Evolutionary conservation across 2,888 invertebrate species (phyloP).

Genomic region (Chrysina gloriosa): DNA sequence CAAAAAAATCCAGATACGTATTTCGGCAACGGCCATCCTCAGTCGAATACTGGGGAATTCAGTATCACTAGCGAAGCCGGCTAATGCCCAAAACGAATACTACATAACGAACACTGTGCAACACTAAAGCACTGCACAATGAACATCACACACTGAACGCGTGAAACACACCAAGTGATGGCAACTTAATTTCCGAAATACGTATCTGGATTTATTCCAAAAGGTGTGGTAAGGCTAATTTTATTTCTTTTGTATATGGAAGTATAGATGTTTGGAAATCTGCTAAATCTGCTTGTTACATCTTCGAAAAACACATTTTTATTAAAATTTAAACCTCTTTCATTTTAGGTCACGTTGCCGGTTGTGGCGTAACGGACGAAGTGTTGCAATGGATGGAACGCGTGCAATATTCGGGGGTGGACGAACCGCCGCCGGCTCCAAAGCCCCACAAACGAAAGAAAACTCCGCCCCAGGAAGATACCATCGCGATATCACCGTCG

Average conservation of each 20-base stretch:
- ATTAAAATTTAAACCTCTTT: neutral
- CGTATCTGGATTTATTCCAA: too few species aligned
- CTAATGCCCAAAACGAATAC: too few species aligned
- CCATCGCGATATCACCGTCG: conserved; percentile 19
- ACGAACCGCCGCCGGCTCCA: conserved; percentile 59
- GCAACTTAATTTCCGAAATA: too few species aligned
- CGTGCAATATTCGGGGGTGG: conserved; percentile 82
- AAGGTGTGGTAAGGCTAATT: too few species aligned
- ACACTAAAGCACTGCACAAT: too few species aligned
- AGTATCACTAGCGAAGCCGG: too few species aligned
- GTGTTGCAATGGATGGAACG: conserved; percentile 93
- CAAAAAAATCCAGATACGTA: too few species aligned
- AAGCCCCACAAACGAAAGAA: conserved; percentile 27
- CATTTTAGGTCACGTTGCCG: conserved; percentile 80
- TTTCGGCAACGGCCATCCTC: too few species aligned
- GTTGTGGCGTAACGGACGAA: conserved; percentile 90
- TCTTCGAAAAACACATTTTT: neutral
- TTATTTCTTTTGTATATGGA: neutral
- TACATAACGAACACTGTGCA: too few species aligned
- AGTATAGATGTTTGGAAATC: neutral
- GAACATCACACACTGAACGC: too few species aligned
- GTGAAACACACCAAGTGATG: too few species aligned
- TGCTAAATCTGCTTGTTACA: neutral
- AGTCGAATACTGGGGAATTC: too few species aligned
- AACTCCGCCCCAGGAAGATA: neutral